Evolutionary conservation across 2,888 invertebrate genomes (phyloP), one percentile per base, ranked within the genome.

Genomic region (Homarus gammarus): DNA sequence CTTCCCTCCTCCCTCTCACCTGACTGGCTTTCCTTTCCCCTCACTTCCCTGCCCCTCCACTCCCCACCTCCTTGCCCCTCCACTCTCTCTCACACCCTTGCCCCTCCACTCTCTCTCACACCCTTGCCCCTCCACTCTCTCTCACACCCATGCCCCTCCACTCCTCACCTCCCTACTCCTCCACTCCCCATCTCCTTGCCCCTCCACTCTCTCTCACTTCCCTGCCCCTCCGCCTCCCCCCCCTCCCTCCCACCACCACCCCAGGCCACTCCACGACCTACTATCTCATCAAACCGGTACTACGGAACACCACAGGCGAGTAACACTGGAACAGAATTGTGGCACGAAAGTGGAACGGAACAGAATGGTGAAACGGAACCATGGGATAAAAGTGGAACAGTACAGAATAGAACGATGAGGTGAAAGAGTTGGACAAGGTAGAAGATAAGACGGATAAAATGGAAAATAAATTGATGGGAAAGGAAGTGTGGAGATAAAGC

Each of bases 211-310:
- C 44, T 8, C 6, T 5, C 5, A 12, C 44, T 12, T 44, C 44
- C n/a, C n/a, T n/a, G n/a, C 44, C 12, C 44, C 12, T 12, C 44
- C 44, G 5, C 44, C 44, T 12, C 44, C 44, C 5, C 44, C 5
- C 15, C 64, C 27, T 8, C 3, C 3, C 64, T 12, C n/a, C 27
- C 10, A n/a, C 64, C 27, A n/a, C 56, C 64, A 27, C 27, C 27
- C 22, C 64, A 33, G 51, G 22, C 33, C n/a, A 8, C 75, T 72
- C 84, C 73, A 36, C 51, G 84, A 84, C 84, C 84, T 84, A 84
- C 75, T 75, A 84, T 75, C 70, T 61, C 75, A 15, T 38, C 75
- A 84, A 84, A 84, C 84, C 84, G 84, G 84, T 84, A 75, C 75
- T 61, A 36, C 40, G 44, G 82, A 79, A 79, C 79, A 61, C 79